These are phyloP conservation scores for Eurois occulta DNA, from an alignment of 2,888 invertebrate genomes.

Conservation along the genomic window DNA sequence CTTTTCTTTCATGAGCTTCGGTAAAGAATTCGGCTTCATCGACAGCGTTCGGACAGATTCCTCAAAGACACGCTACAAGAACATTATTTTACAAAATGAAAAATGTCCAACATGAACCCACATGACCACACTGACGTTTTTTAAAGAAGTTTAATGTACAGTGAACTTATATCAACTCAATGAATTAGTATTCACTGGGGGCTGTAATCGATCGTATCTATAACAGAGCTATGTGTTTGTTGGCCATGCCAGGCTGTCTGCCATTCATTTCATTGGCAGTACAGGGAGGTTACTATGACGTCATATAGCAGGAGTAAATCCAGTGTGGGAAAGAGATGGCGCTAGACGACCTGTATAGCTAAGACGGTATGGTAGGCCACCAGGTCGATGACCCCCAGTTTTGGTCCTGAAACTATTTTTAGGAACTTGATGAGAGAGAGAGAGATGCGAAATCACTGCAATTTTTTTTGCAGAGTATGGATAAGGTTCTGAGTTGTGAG, in stretches of 20 bases:
- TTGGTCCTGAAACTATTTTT: not conserved
- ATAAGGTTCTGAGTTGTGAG: not conserved
- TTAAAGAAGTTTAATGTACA: not conserved
- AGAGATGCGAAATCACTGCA: not conserved
- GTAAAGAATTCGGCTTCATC: too few relatives aligned
- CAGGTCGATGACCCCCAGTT: constrained; percentile 24
- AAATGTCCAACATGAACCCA: not conserved
- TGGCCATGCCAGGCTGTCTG: constrained; percentile 41
- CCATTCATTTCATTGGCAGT: constrained; percentile 55
- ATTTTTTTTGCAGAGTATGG: not conserved
- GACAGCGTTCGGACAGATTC: too few relatives aligned
- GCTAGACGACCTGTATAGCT: too few relatives aligned
- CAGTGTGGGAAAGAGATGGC: too few relatives aligned
- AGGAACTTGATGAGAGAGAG: not conserved
- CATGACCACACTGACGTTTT: not conserved
- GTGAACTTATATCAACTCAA: constrained; percentile 5
- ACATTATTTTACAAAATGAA: too few relatives aligned
- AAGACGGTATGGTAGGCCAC: too few relatives aligned
- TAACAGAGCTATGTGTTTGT: constrained; percentile 47
- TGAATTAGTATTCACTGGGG: constrained; percentile 47
- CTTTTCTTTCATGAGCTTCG: too few relatives aligned
- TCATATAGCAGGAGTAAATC: too few relatives aligned
- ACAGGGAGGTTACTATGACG: too few relatives aligned
- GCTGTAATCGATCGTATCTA: constrained; percentile 48
- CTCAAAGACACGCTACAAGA: too few relatives aligned